These are phyloP conservation scores for Chloropsis cyanopogon DNA, from an alignment of 2,113 vertebrate species.

Conservation along the genomic window DNA sequence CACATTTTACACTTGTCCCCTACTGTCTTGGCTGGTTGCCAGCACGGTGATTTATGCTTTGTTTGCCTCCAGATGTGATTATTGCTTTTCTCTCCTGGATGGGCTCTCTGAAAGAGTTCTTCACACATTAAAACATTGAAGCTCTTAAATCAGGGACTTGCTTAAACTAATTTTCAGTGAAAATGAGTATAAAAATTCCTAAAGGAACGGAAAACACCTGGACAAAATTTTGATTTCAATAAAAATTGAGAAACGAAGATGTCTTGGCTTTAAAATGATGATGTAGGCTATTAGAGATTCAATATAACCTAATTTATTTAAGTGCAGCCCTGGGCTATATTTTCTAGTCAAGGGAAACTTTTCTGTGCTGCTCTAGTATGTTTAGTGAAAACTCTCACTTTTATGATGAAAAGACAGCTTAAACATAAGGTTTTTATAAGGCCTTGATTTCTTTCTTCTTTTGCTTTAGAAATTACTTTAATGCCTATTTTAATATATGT, in stretches of 20 bases:
- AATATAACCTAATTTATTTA: background rate
- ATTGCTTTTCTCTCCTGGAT: conserved; percentile 27
- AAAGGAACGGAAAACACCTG: background rate
- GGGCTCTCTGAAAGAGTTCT: background rate
- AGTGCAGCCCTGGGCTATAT: background rate
- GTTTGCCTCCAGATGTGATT: conserved; percentile 54
- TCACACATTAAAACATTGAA: background rate
- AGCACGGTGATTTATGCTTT: background rate
- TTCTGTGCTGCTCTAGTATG: background rate
- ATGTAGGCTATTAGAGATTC: background rate
- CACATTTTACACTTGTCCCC: conserved; percentile 52
- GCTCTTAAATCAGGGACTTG: background rate
- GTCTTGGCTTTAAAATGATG: background rate
- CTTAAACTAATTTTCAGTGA: conserved; percentile 16
- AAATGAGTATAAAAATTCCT: conserved; percentile 9
- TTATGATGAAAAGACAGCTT: background rate
- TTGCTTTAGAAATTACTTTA: background rate
- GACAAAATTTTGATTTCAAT: background rate
- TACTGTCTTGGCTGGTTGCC: conserved; percentile 41
- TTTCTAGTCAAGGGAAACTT: background rate
- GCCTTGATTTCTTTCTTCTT: background rate
- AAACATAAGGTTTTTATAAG: background rate
- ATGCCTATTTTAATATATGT: background rate
- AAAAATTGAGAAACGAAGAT: background rate
- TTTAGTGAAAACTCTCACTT: background rate